Percentiles rank a stretch among this genome's conserved stretches.
phyloP scores from a whole-genome alignment of 2,888 invertebrate genomes.

The Campoplex capitator region DNA sequence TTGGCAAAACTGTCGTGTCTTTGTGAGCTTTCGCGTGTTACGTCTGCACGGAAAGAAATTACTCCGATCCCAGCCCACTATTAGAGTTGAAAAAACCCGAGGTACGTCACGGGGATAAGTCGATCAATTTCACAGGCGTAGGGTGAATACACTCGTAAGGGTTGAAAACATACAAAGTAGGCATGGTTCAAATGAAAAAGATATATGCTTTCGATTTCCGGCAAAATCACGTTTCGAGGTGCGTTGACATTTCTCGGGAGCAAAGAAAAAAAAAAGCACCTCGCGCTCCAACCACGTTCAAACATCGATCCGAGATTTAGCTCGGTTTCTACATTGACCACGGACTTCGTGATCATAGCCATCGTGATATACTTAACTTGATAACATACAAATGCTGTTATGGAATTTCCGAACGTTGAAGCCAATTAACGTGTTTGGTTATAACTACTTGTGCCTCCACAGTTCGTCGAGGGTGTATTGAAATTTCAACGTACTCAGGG shows the following conservation, averaged over 20 bases:
- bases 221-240: neutral
- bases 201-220: conserved; percentile 15
- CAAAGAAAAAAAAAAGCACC: neutral
- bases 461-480: neutral
- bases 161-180: neutral
- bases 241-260: neutral
- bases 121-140: neutral
- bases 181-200: neutral
- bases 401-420: neutral
- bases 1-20: neutral
- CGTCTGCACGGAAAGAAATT: conserved; percentile 34
- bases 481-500: neutral
- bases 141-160: conserved; percentile 11
- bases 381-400: neutral
- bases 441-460: neutral
- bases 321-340: neutral
- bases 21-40: conserved; percentile 33
- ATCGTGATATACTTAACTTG: too few species aligned
- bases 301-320: neutral
- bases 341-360: neutral
- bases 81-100: conserved; percentile 1
- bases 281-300: neutral
- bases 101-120: neutral
- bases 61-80: conserved; percentile 15
- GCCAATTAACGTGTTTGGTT: neutral